phyloP scores from a whole-genome alignment of 2,888 invertebrate species.

The Amblyjoppa proteus region DNA sequence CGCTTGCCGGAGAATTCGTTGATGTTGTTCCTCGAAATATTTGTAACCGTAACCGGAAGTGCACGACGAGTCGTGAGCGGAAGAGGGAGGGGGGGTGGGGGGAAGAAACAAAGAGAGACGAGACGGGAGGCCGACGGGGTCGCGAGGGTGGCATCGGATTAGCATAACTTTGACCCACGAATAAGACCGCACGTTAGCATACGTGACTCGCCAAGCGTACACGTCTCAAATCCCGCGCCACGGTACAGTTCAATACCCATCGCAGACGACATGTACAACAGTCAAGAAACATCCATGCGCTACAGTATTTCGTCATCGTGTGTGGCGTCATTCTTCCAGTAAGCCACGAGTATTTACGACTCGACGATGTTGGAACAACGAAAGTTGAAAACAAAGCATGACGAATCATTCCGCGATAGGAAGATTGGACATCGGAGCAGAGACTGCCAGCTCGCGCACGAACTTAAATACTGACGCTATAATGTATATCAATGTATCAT shows the following conservation, averaged over 20 bases:
- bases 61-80: constrained; percentile 54
- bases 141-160: constrained; percentile 69
- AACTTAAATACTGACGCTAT: neutral
- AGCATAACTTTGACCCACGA: constrained; percentile 71
- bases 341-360: neutral
- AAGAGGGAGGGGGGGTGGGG: constrained; percentile 33
- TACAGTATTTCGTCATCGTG: constrained; percentile 2
- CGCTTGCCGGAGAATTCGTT: constrained; percentile 22
- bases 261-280: constrained; percentile 1
- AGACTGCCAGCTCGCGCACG: neutral
- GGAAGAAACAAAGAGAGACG: constrained; percentile 24
- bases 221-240: constrained; percentile 38
- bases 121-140: constrained; percentile 53
- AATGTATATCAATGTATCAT: neutral
- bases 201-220: constrained; percentile 65
- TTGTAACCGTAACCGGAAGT: constrained; percentile 56
- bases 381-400: neutral
- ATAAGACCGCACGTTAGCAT: constrained; percentile 61
- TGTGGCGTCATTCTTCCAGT: neutral
- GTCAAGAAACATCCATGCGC: neutral
- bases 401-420: neutral
- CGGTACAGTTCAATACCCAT: neutral
- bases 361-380: neutral
- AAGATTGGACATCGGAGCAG: neutral
- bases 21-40: constrained; percentile 37